Evolutionary conservation across 2,888 invertebrate species (phyloP).

Genomic region (Hecatera dysodea): DNA sequence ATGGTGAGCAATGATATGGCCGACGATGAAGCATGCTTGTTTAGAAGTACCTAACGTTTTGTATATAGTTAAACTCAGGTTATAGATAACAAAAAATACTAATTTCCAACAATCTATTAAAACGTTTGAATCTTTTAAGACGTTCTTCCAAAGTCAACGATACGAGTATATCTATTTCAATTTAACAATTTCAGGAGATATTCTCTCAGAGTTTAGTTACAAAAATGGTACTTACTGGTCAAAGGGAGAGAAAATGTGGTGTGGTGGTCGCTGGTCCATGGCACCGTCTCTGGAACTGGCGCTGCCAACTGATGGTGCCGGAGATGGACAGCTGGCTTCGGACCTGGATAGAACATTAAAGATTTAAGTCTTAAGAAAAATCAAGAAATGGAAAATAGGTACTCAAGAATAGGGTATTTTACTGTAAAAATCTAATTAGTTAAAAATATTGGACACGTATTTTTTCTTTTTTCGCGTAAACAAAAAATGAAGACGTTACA

Average conservation of each 20-base stretch:
- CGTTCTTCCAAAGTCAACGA: background rate
- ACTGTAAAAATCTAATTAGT: too few relatives aligned
- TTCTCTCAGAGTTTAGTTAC: background rate
- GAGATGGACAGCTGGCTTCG: conserved; percentile 84
- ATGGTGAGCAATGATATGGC: too few relatives aligned
- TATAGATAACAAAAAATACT: too few relatives aligned
- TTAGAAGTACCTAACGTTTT: too few relatives aligned
- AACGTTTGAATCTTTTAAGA: too few relatives aligned
- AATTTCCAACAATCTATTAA: too few relatives aligned
- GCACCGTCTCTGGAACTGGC: conserved; percentile 90
- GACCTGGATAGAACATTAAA: conserved; percentile 72
- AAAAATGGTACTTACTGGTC: conserved; percentile 84
- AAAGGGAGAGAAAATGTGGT: conserved; percentile 92
- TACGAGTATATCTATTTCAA: background rate
- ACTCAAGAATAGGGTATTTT: background rate
- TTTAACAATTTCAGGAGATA: background rate
- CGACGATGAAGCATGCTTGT: too few relatives aligned
- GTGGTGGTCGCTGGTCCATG: conserved; percentile 91
- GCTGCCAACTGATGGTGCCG: conserved; percentile 88
- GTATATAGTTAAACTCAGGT: too few relatives aligned
- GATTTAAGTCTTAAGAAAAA: background rate
- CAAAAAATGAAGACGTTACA: too few relatives aligned
- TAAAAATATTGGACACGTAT: too few relatives aligned
- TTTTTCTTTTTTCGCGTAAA: too few relatives aligned
- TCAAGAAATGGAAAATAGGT: too few relatives aligned